Percentiles rank a stretch among this genome's conserved stretches.
These are phyloP conservation scores for Calidris pugnax DNA, from an alignment of 2,113 vertebrate species.

Conservation along the genomic window DNA sequence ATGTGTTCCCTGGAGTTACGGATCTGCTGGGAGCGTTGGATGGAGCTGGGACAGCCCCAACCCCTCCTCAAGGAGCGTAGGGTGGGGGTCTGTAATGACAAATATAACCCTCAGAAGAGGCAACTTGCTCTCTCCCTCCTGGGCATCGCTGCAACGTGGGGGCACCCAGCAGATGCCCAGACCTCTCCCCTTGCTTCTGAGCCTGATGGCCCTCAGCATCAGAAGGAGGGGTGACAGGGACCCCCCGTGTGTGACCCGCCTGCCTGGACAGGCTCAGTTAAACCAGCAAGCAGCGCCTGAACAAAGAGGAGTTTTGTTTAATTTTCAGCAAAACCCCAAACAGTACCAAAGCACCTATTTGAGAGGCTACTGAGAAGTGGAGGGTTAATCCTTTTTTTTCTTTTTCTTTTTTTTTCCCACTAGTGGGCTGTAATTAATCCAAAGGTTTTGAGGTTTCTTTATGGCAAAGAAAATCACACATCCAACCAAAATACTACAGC, in stretches of 20 bases:
- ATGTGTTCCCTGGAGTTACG: fast-evolving
- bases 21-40: neutral
- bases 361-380: neutral
- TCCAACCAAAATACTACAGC: neutral
- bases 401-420: neutral
- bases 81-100: fast-evolving
- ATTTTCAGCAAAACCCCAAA: neutral
- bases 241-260: neutral
- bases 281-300: neutral
- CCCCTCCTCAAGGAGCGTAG: fast-evolving
- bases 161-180: neutral
- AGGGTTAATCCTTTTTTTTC: too few relatives aligned
- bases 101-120: too few relatives aligned
- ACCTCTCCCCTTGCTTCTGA: neutral
- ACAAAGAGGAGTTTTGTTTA: too few relatives aligned
- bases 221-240: neutral
- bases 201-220: neutral
- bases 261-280: fast-evolving
- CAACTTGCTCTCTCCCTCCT: neutral
- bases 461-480: neutral
- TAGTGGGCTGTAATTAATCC: neutral
- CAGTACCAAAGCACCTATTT: neutral
- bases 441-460: neutral
- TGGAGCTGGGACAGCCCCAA: neutral
- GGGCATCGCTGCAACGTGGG: fast-evolving